Conservation (phyloP, 2,888 invertebrate genomes). For the Diploptera punctata region DNA sequence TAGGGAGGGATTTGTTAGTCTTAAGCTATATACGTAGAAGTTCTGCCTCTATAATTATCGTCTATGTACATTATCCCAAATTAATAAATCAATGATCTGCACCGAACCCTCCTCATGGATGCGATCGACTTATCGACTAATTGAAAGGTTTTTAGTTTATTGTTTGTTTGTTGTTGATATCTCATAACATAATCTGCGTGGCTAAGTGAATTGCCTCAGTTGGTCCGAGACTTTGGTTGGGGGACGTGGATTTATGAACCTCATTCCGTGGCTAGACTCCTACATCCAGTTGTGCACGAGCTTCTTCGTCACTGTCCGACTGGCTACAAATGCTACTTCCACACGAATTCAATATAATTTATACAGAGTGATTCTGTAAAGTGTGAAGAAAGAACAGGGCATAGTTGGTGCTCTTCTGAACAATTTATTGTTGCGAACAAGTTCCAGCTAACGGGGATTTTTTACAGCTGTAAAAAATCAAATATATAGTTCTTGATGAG, state of each 20-base stretch:
- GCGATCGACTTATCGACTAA: slow-evolving; percentile 33
- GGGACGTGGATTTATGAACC: slow-evolving; percentile 23
- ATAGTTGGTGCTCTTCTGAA: too few relatives aligned
- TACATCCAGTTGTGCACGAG: slow-evolving; percentile 5
- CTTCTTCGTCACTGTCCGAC: slow-evolving; percentile 16
- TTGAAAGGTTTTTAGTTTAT: slow-evolving; percentile 37
- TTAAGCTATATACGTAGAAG: neutral
- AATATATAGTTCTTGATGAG: too few relatives aligned
- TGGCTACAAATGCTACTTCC: too few relatives aligned
- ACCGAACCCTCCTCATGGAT: neutral
- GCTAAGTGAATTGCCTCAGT: slow-evolving; percentile 22
- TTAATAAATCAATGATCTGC: slow-evolving; percentile 34
- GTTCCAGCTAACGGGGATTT: too few relatives aligned
- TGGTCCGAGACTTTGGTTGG: neutral
- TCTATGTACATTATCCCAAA: slow-evolving; percentile 32
- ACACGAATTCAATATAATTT: too few relatives aligned
- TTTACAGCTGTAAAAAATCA: too few relatives aligned
- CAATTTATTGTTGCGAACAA: too few relatives aligned
- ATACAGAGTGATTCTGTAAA: too few relatives aligned
- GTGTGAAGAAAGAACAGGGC: too few relatives aligned
- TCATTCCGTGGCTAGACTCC: slow-evolving; percentile 15
- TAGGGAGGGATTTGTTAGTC: neutral
- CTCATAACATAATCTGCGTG: slow-evolving; percentile 16
- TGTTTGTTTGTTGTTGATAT: slow-evolving; percentile 34
- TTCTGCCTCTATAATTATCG: slow-evolving; percentile 28